phyloP scores from a whole-genome alignment of 2,888 invertebrate species.

The Cantharis lateralis region DNA sequence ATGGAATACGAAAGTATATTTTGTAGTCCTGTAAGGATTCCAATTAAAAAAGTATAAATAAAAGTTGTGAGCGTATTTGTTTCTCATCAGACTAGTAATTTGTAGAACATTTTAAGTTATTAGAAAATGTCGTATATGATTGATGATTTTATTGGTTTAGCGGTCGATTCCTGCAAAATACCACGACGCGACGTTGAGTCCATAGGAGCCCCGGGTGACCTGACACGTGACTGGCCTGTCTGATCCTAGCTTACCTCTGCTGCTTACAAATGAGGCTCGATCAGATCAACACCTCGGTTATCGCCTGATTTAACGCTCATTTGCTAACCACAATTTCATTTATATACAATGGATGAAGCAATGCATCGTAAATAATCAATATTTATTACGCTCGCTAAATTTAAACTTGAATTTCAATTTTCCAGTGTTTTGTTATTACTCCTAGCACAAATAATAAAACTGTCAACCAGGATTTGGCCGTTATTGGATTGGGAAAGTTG shows the following conservation, averaged over 20 bases:
- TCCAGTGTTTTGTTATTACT: not conserved
- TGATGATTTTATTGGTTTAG: conserved; percentile 13
- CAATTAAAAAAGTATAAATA: not conserved
- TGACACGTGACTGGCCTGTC: conserved; percentile 29
- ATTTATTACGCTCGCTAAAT: conserved; percentile 1
- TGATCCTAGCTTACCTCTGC: conserved; percentile 21
- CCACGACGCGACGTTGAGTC: conserved; percentile 19
- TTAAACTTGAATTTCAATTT: not conserved
- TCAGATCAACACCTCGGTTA: conserved; percentile 33
- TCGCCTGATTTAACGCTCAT: conserved; percentile 31
- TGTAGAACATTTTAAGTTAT: conserved; percentile 6
- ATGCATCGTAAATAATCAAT: conserved; percentile 9
- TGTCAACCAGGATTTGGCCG: conserved; percentile 10
- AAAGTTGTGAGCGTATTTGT: conserved; percentile 7
- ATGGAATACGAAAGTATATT: too few relatives aligned
- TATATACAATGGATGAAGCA: conserved; percentile 1
- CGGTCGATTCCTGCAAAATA: conserved; percentile 19
- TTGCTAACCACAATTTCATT: conserved; percentile 20
- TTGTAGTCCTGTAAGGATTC: too few relatives aligned
- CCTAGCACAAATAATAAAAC: conserved; percentile 7
- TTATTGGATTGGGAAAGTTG: conserved; percentile 10
- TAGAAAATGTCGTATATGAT: conserved; percentile 13
- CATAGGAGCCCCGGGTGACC: conserved; percentile 27
- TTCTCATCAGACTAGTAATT: conserved; percentile 13
- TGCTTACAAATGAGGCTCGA: conserved; percentile 32